Evolutionary conservation across 2,797 vertebrate genomes (phyloP), one percentile per base, ranked within the genome.

Genomic region (Kryptolebias ocellatus): DNA sequence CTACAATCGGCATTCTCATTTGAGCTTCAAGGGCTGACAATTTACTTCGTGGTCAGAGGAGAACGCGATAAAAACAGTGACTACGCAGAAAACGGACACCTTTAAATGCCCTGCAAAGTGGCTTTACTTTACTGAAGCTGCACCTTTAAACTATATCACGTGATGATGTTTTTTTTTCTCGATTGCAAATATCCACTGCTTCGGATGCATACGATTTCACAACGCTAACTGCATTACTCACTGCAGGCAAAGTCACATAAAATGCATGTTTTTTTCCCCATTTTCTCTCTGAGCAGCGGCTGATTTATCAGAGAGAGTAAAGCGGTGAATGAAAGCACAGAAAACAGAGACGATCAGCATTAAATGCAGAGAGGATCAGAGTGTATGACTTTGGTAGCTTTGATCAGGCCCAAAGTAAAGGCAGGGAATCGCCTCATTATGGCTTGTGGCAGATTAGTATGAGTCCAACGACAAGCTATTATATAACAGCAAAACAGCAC

Each of bases 361-460:
- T 66, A 87, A 76, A 86, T 52, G 60, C 50, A 60, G 73, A 64
- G 78, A 65, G 81, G 82, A 83, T 83, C 74, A 84, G 66, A 81
- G 75, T 55, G 67, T 82, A 69, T 62, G 78, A 86, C 81, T 84
- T 81, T 62, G 42, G 67, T 82, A 76, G 85, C 81, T 85, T 84
- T 88, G 85, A 88, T 85, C 84, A 80, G 84, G 83, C 79, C 85
- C 75, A 88, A 86, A 83, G 88, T 91, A 82, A 88, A 87, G 78
- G 87, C 74, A 71, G 75, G 81, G 81, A 92, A 90, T 90, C 89
- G 90, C 89, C 87, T 93, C 87, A 92, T 91, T 93, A 92, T 85
- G 78, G 75, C 83, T 84, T 76, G 72, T 78, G 73, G 84, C 84
- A 92, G 92, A 93, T 92, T 93, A 92, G 88, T 83, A 85, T 81